Base-by-base conservation (phyloP, 2,797 vertebrate species). In the Pipistrellus kuhlii region DNA sequence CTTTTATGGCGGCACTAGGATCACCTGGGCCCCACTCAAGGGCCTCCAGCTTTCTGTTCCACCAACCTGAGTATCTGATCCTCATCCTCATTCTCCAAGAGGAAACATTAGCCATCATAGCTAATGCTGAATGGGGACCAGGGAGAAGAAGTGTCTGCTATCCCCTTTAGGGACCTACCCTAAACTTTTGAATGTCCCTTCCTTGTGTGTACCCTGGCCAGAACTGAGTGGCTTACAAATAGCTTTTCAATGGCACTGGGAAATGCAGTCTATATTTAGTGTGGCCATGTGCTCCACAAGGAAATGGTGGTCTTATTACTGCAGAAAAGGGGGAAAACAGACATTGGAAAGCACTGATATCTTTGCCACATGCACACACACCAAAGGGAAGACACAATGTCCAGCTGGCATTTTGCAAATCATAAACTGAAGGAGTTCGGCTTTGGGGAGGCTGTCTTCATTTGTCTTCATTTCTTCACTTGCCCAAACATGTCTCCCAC, bases 381-480 rank as follows among this genome's bases (percentile, higher is more conserved):
- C 46, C 86, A 64, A 75, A 82, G 30, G 73, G 55, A 88, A 90
- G 73, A 88, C 62, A 73, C 75, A 73, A 30, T 30, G 23, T 30
- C 76, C 57, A 57, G 83, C 84, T 25, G 46, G 71, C 13, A 83
- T 69, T 46, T 86, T 94, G 51, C 51, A 83, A 94, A 53, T 18
- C 69, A 35, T 30, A 10, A 57, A 17, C 23, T 23, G 27, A 78
- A 83, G 11, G 44, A 80, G 4, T 59, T 44, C 75, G 35, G 71
- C 55, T 77, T 71, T 59, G 2, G 75, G 17, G 32, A 76, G 27
- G 59, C 27, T 30, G 23, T 17, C 71, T 59, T 62, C 78, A 73
- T 71, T 48, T 68, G 38, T 53, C 82, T 83, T 82, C 81, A 21
- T 69, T 86, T 88, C 88, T 94, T 92, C 77, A 44, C 53, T 91